Base-by-base conservation (phyloP, 2,113 vertebrate genomes). In the Oncorhynchus clarkii region DNA sequence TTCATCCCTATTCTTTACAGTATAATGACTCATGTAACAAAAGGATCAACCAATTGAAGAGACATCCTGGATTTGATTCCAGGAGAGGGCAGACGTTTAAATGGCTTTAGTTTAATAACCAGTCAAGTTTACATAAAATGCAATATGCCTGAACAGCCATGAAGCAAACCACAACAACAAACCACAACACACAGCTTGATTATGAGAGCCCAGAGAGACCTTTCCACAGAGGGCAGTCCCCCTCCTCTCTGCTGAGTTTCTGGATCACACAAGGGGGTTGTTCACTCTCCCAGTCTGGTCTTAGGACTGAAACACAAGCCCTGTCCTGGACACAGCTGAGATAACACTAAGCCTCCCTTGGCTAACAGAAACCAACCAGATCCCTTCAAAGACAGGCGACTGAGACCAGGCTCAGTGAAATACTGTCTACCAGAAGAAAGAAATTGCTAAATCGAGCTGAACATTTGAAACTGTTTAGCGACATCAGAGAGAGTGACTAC, bases 251-350 rank as follows among this genome's bases (percentile, higher is more conserved):
- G n/a, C 11, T 75, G 54, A 68, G 66, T 62, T 18, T 24, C 65
- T 48, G 68, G 67, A 51, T 80, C 66, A 83, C 73, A 26, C 51
- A 76, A 76, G n/a, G 18, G 71, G 67, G 67, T 9, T 62, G 74
- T 73, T 71, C 60, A 75, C 27, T 9, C 49, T 75, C 22, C 11
- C 68, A 65, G 70, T 74, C 75, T 14, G 22, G 65, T 88, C 86
- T 88, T 83, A 83, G 71, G 87, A 81, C 57, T 86, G 76, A 90
- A 92, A 91, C 83, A 57, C 48, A 89, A 93, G 84, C 67, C 83
- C 49, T 76, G 72, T 78, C 67, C 71, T 73, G 67, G 78, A 80
- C 80, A 87, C 91, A 94, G 92, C 91, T 94, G 92, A 92, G 79
- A 92, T 91, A 93, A 93, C 88, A 93, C 70, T 78, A 86, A 82